Evolutionary conservation across 2,113 vertebrate species (phyloP).

Genomic region (Phyllostomus hastatus): DNA sequence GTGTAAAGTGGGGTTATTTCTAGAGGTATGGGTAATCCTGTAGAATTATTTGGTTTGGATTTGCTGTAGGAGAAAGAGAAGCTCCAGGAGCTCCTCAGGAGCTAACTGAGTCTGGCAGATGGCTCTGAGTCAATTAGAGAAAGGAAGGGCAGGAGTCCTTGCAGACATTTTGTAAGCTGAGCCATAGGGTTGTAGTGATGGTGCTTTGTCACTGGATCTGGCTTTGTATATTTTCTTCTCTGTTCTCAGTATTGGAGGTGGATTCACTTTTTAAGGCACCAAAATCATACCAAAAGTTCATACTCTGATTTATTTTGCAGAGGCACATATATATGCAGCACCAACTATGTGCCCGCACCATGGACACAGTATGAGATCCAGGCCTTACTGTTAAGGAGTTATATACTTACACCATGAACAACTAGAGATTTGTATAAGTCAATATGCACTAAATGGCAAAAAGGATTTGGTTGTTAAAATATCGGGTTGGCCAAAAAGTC

Average conservation of each 20-base stretch:
- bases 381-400: not conserved
- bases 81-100: not conserved
- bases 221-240: not conserved
- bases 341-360: not conserved
- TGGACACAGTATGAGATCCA: not conserved
- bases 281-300: not conserved
- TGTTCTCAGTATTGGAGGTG: not conserved
- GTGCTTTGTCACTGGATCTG: not conserved
- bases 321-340: not conserved
- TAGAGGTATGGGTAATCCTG: not conserved
- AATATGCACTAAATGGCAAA: not conserved
- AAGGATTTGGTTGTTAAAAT: conserved; percentile 16
- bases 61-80: not conserved
- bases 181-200: not conserved
- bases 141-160: not conserved
- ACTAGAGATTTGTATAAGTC: not conserved
- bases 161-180: not conserved
- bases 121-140: not conserved
- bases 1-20: not conserved
- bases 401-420: not conserved
- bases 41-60: not conserved
- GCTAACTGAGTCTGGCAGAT: not conserved
- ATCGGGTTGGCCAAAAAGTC: not conserved
- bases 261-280: not conserved
- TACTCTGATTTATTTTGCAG: not conserved